Percentiles rank a stretch among this genome's conserved stretches.
Conservation (phyloP, 1,140 invertebrate genomes). For the Bombus huntii region DNA sequence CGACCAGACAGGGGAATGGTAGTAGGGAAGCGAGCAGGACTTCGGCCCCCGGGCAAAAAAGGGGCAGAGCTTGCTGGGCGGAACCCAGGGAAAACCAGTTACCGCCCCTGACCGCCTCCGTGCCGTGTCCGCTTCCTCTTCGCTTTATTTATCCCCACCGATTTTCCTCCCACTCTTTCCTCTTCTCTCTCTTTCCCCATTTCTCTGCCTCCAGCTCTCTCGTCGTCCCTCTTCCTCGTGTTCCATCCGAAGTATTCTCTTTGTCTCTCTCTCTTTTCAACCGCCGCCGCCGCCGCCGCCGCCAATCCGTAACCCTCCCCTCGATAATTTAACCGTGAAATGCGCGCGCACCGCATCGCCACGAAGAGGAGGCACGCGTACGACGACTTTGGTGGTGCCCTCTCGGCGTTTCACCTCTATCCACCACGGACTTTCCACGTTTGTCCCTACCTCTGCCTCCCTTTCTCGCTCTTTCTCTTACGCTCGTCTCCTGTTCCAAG, state of each 20-base stretch:
- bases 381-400: constrained; percentile 55
- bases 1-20: constrained; percentile 64
- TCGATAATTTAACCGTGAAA: constrained; percentile 63
- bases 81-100: constrained; percentile 67
- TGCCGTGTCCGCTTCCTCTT: constrained; percentile 52
- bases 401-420: constrained; percentile 50
- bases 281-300: neutral
- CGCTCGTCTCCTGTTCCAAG: constrained; percentile 9
- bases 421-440: constrained; percentile 31
- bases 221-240: neutral
- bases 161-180: constrained; percentile 44
- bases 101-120: constrained; percentile 77
- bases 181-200: neutral
- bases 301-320: constrained; percentile 6
- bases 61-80: constrained; percentile 76
- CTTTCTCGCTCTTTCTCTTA: neutral
- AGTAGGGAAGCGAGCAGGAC: constrained; percentile 61
- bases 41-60: constrained; percentile 76
- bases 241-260: neutral
- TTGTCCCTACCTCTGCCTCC: constrained; percentile 24
- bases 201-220: neutral
- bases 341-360: constrained; percentile 72
- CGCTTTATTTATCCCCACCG: constrained; percentile 62
- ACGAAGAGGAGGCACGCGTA: constrained; percentile 64
- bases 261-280: neutral